Evolutionary conservation across 2,888 invertebrate genomes (phyloP).

Genomic region (Acrobasis repandana): DNA sequence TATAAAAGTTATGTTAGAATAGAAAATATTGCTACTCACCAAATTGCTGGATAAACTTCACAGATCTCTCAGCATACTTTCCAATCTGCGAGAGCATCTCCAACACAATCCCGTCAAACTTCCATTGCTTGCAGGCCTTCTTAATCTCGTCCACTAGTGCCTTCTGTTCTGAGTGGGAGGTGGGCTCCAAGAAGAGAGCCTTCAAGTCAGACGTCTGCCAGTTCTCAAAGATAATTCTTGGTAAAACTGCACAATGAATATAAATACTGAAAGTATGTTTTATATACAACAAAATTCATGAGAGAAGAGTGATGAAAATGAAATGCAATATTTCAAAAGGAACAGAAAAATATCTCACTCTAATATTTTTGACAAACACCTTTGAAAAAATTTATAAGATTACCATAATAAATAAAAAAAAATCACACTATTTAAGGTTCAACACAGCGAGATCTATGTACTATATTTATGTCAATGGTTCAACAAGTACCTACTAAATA

Average conservation of each 20-base stretch:
- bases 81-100: conserved; percentile 92
- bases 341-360: too few relatives aligned
- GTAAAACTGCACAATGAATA: conserved; percentile 87
- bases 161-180: conserved; percentile 85
- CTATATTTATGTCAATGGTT: too few relatives aligned
- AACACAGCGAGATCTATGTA: too few relatives aligned
- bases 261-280: background rate
- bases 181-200: conserved; percentile 85
- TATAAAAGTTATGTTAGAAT: too few relatives aligned
- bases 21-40: conserved; percentile 56
- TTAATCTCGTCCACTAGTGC: conserved; percentile 87
- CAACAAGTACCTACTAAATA: too few relatives aligned
- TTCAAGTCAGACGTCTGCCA: conserved; percentile 91
- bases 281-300: background rate
- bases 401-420: too few relatives aligned
- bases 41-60: conserved; percentile 85
- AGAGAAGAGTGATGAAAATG: too few relatives aligned
- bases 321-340: too few relatives aligned
- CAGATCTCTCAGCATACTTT: conserved; percentile 87
- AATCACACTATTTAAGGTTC: too few relatives aligned
- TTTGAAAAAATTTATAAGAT: too few relatives aligned
- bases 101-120: conserved; percentile 94
- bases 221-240: conserved; percentile 94
- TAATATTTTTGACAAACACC: too few relatives aligned
- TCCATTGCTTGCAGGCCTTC: conserved; percentile 87